Conservation (phyloP, 2,797 vertebrate genomes). For the Sebastes steindachneri region DNA sequence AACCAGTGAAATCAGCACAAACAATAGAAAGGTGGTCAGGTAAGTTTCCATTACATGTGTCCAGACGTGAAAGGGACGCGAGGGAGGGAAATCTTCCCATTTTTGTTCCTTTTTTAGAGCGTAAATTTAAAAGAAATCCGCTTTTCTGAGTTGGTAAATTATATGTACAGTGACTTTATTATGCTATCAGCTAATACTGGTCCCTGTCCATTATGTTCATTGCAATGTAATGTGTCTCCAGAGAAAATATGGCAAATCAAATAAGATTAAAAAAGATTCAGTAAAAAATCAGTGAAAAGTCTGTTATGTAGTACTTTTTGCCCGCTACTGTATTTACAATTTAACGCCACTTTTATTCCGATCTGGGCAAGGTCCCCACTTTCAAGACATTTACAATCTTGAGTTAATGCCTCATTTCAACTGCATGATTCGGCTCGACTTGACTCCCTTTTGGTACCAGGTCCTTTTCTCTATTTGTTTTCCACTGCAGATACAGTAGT, state of each 20-base stretch:
- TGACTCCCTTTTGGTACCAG: no score
- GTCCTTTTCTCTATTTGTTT: no score
- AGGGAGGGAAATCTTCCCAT: background rate
- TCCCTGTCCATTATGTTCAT: background rate
- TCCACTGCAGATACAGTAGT: background rate
- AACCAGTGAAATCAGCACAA: slow-evolving; percentile 25
- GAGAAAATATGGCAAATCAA: no score
- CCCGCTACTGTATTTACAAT: no score
- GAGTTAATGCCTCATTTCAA: no score
- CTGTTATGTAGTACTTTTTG: no score
- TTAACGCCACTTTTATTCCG: no score
- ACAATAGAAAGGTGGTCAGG: slow-evolving; percentile 1
- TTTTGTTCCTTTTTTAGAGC: background rate
- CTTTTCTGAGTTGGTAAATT: background rate
- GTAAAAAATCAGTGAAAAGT: no score
- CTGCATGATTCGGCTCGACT: no score
- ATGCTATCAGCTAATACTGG: background rate
- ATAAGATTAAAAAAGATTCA: no score
- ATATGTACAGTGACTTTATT: background rate
- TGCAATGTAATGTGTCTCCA: background rate
- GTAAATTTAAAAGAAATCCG: background rate
- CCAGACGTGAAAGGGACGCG: background rate
- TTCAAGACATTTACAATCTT: no score
- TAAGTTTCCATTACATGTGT: slow-evolving; percentile 1
- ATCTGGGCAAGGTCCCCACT: no score